These are phyloP conservation scores for Allolobophora icterica DNA, from an alignment of 2,888 invertebrate species.

Conservation along the genomic window DNA sequence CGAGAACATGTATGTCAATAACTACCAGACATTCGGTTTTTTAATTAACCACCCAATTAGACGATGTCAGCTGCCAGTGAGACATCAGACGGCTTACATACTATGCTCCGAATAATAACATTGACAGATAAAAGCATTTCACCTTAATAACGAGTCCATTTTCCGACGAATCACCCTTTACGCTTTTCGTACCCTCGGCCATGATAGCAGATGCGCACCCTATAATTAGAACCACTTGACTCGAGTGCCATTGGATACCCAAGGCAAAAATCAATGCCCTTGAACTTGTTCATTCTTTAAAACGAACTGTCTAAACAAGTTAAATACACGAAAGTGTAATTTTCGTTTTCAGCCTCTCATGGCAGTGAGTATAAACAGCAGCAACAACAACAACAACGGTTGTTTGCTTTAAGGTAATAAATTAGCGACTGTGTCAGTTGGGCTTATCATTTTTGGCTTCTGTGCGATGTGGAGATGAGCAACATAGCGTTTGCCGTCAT, in stretches of 20 bases:
- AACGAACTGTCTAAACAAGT: background rate
- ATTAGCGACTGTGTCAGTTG: background rate
- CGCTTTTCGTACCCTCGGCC: background rate
- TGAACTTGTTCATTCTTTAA: background rate
- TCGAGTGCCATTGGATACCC: background rate
- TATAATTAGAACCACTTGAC: slow-evolving; percentile 17
- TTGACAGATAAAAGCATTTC: background rate
- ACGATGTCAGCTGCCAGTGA: background rate
- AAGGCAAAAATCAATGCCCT: background rate
- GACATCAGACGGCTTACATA: too few species aligned
- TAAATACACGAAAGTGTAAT: background rate
- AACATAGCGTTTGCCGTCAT: background rate
- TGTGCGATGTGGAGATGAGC: background rate
- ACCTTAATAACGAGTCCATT: slow-evolving; percentile 27
- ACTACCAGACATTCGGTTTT: background rate
- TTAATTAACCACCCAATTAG: background rate
- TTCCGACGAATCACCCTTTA: background rate
- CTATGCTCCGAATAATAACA: too few species aligned
- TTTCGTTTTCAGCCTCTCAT: background rate
- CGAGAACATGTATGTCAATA: background rate
- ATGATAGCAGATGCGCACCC: slow-evolving; percentile 14
- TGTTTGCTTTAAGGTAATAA: background rate
- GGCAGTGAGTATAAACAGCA: background rate
- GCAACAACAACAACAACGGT: too few species aligned
- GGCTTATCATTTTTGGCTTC: background rate